Conservation (phyloP, 2,113 vertebrate species). For the Onychostoma macrolepis region DNA sequence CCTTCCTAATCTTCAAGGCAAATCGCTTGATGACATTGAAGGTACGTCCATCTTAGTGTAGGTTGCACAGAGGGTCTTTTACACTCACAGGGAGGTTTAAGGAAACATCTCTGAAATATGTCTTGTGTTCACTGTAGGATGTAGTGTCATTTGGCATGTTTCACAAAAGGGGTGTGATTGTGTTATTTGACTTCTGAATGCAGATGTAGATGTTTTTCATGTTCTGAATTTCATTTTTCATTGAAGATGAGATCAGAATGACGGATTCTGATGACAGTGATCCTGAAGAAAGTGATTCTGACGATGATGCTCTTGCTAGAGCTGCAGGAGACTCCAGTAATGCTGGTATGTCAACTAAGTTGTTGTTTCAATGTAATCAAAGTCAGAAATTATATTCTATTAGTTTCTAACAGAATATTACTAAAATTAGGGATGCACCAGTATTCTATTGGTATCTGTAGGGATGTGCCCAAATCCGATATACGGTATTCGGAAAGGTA, state of each 20-base stretch:
- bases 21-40: constrained; percentile 65
- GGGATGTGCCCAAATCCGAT: too few species aligned
- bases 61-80: not conserved
- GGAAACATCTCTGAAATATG: not conserved
- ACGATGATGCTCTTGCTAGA: too few species aligned
- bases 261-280: not conserved
- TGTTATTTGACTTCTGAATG: not conserved
- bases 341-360: not conserved
- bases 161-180: too few species aligned
- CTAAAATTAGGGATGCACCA: too few species aligned
- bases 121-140: not conserved
- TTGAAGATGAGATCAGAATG: not conserved
- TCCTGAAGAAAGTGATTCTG: not conserved
- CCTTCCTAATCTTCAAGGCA: constrained; percentile 49
- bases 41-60: constrained; percentile 50
- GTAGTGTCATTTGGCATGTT: not conserved
- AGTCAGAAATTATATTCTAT: too few species aligned
- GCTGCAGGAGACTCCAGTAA: too few species aligned
- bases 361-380: too few species aligned
- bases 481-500: too few species aligned
- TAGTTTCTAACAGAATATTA: too few species aligned
- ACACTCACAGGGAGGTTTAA: not conserved
- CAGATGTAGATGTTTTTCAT: not conserved
- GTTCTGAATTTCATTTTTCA: not conserved
- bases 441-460: too few species aligned